A percentile compares a stretch with the other conserved stretches of the same genome.
phyloP scores from a whole-genome alignment of 2,888 invertebrate species.

The Troglohyphantes excavatus region DNA sequence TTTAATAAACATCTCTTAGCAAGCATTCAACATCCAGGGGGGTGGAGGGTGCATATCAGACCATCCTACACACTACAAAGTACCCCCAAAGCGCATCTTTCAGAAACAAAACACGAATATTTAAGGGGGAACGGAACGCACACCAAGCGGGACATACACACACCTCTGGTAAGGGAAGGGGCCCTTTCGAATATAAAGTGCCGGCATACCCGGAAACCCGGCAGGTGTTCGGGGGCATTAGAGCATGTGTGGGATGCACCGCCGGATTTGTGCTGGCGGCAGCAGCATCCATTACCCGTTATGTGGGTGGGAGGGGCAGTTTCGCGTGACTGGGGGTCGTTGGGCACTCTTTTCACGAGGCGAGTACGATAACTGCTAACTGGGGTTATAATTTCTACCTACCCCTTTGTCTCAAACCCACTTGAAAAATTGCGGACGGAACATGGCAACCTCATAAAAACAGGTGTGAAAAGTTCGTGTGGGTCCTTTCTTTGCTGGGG shows the following conservation, averaged over 20 bases:
- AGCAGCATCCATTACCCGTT: slow-evolving; percentile 51
- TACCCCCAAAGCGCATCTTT: not conserved
- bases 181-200: slow-evolving; percentile 40
- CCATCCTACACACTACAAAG: not conserved
- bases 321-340: slow-evolving; percentile 57
- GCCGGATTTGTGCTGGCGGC: not conserved
- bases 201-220: slow-evolving; percentile 13
- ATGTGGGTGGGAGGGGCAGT: not conserved
- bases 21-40: not conserved
- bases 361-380: slow-evolving; percentile 49
- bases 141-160: not conserved
- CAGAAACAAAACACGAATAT: slow-evolving; percentile 32
- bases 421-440: not conserved
- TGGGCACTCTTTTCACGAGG: slow-evolving; percentile 22
- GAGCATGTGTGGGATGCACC: slow-evolving; percentile 27
- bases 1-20: not conserved
- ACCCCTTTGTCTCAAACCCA: slow-evolving; percentile 5
- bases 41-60: no score
- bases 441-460: not conserved
- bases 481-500: not conserved
- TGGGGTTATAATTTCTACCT: slow-evolving; percentile 33
- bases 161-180: not conserved
- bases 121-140: not conserved
- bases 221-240: slow-evolving; percentile 57
- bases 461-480: not conserved